Conservation (phyloP, 1,140 invertebrate genomes). For the Drosophila triauraria region DNA sequence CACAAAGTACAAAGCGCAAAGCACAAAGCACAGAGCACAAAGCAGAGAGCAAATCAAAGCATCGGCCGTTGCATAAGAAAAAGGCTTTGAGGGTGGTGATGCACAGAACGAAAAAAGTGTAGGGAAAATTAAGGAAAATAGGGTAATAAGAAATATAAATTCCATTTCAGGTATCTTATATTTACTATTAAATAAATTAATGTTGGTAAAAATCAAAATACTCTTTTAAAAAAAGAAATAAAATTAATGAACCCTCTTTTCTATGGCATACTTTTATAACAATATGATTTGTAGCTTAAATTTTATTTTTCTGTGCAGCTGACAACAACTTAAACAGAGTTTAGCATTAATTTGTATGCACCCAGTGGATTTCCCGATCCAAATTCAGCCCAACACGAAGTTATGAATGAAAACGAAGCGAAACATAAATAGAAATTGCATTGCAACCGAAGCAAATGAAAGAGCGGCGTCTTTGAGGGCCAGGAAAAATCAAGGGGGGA, state of each 20-base stretch:
- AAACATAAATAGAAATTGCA: slow-evolving; percentile 64
- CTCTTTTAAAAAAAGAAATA: too few relatives aligned
- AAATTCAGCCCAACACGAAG: slow-evolving; percentile 37
- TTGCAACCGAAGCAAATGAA: slow-evolving; percentile 60
- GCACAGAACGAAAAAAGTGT: slow-evolving; percentile 7
- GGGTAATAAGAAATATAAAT: too few relatives aligned
- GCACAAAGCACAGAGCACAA: slow-evolving; percentile 1
- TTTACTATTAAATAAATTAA: too few relatives aligned
- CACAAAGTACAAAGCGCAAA: slow-evolving; percentile 8
- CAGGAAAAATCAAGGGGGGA: slow-evolving; percentile 37
- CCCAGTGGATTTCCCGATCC: slow-evolving; percentile 37
- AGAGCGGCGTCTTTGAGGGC: slow-evolving; percentile 72
- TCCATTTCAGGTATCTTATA: too few relatives aligned
- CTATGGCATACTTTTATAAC: too few relatives aligned
- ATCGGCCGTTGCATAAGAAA: slow-evolving; percentile 54
- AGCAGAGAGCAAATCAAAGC: slow-evolving; percentile 50
- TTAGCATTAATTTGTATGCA: slow-evolving; percentile 57
- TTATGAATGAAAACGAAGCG: slow-evolving; percentile 72
- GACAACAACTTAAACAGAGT: slow-evolving; percentile 38
- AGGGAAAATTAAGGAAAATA: too few relatives aligned
- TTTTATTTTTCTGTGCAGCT: background rate
- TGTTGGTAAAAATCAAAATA: too few relatives aligned
- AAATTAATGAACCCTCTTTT: too few relatives aligned
- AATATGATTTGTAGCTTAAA: too few relatives aligned
- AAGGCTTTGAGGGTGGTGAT: slow-evolving; percentile 43